Base-by-base conservation (phyloP, 1,140 invertebrate genomes). In the Neuroterus valhalla region DNA sequence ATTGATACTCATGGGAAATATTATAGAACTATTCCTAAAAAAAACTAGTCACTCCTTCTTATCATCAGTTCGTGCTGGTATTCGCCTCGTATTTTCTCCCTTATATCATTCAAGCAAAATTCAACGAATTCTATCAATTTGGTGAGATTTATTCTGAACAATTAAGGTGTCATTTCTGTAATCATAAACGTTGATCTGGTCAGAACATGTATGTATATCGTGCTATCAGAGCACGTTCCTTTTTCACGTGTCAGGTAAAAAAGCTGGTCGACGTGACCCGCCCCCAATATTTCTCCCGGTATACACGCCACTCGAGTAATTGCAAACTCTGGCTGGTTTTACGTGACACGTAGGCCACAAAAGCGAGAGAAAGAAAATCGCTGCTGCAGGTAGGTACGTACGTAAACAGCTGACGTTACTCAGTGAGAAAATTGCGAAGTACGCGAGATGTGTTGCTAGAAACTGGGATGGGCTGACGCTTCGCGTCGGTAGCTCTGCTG, bases 291-390 rank as follows among this genome's bases (percentile, higher is more conserved):
- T 62, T 62, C 55, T 62, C 31, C 14, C 14, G 21, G 23, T 26
- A 12, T 23, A 62, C 55, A 31, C 55, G 23, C 55, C 23, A 62
- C 55, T 31, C 55, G 23, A 62, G 55, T 62, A 62, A 62, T 62
- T 62, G 55, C 55, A 62, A 62, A 62, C 55, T 62, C 55, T 23
- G 23, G 15, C 55, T 62, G 55, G 31, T 62, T 62, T 62, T 14
- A 31, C 55, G 55, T 6, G 31, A 62, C 55, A 31, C 14, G 55
- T 31, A 62, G 21, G 31, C 6, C 6, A 62, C 55, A 62, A 62
- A 62, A 62, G 23, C 55, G 6, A 26, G 55, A 26, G 6, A 62
- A 62, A 62, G 55, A 62, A 62, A 62, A 62, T 62, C 23, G 55
- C 31, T 23, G 21, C 55, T 31, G 2, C 12, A 38, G 23, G 14